Base-by-base conservation (phyloP, 2,113 vertebrate genomes). In the Hyperoodon ampullatus region DNA sequence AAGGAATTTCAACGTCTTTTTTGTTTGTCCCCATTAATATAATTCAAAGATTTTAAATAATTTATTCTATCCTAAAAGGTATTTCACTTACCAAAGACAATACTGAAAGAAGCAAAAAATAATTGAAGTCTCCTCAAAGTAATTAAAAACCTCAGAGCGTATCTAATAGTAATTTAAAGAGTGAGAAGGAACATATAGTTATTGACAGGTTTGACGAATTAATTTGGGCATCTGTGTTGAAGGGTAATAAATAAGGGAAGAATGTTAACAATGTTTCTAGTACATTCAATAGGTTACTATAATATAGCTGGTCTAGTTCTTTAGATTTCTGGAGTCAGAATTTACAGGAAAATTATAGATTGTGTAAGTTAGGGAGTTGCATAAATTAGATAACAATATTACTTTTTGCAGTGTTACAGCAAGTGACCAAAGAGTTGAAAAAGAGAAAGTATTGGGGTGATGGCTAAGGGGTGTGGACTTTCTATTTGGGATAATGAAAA, bases 101-200 rank as follows among this genome's bases (percentile, higher is more conserved):
- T 91, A 68, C 47, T 96, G 88, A 58, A 81, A 44, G 72, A 90
- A 90, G 66, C 11, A 33, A 53, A 77, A 93, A 89, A 50, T 92
- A 82, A 94, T 5, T 77, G 80, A 95, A 89, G 86, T 15, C 44
- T 53, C 72, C n/a, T 28, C 21, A 82, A 75, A 86, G 50, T 88
- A 95, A 93, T 95, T 72, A 60, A 88, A 93, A 95, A 47, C 35
- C 7, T 86, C 61, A 94, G 72, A 68, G 61, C 26, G 71, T 28
- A 92, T 93, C 35, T 95, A 91, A 65, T 72, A 88, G 68, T 88
- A 95, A 95, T 87, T 91, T 88, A 23, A 60, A 84, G 28, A 87
- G 4, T 47, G 70, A 95, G 60, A 95, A 39, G 77, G n/a, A n/a
- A n/a, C n/a, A n/a, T n/a, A n/a, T n/a, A n/a, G n/a, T n/a, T n/a